These are phyloP conservation scores for Streptopelia turtur DNA, from an alignment of 2,797 vertebrate genomes.

Conservation along the genomic window DNA sequence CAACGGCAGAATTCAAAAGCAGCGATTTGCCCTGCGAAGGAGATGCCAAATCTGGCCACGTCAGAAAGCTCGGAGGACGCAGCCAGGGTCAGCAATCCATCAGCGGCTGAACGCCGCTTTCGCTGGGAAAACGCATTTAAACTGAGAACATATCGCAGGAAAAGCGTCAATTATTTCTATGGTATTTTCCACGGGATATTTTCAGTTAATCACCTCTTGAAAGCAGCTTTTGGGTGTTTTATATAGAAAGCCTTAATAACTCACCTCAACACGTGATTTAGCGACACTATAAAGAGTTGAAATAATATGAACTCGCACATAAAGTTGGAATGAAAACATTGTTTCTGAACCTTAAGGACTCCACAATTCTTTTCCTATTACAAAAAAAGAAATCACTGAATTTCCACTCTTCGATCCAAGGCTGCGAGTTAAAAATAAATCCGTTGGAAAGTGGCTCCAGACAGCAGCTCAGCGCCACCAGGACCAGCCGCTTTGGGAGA, in stretches of 20 bases:
- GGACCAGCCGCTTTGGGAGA: not conserved
- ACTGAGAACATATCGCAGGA: not conserved
- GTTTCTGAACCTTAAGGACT: not conserved
- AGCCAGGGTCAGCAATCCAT: not conserved
- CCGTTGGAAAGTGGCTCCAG: not conserved
- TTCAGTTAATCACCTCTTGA: not conserved
- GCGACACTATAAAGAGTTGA: not conserved
- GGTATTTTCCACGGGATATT: not conserved
- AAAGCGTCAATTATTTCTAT: not conserved
- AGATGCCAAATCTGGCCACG: fast-evolving
- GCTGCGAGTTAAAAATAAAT: constrained; percentile 9
- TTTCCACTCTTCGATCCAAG: constrained; percentile 36
- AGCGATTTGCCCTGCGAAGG: not conserved
- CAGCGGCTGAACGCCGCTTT: not conserved
- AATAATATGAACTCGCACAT: not conserved
- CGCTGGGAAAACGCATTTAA: not conserved
- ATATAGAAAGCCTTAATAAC: not conserved
- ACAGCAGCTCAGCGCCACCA: not conserved
- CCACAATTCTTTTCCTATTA: not conserved
- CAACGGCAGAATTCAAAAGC: too few relatives aligned
- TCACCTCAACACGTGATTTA: not conserved
- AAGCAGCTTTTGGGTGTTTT: not conserved
- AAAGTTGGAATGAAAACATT: constrained; percentile 32
- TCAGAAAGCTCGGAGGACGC: not conserved
- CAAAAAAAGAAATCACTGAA: not conserved